Evolutionary conservation across 1,140 invertebrate species (phyloP).

Genomic region (Drosophila azteca): DNA sequence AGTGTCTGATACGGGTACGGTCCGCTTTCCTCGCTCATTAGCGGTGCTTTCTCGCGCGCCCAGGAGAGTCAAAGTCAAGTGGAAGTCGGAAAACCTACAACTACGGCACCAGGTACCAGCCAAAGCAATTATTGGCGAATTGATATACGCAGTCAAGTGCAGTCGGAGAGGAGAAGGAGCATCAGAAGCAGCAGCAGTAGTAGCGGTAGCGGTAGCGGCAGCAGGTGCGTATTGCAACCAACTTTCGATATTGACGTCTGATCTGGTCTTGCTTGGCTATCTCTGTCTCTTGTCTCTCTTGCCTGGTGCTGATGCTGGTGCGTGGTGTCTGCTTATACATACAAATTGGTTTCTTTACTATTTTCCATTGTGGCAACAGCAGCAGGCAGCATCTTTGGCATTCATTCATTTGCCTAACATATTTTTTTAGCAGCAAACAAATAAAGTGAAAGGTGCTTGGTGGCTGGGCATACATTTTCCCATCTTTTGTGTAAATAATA

Average conservation of each 20-base stretch:
- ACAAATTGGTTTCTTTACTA: not conserved
- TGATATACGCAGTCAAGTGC: constrained; percentile 35
- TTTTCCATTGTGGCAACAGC: constrained; percentile 27
- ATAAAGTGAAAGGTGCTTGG: constrained; percentile 68
- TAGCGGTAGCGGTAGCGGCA: too few species aligned
- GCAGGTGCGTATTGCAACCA: constrained; percentile 41
- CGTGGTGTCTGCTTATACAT: constrained; percentile 30
- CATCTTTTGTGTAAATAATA: constrained; percentile 32
- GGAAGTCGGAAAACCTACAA: constrained; percentile 46
- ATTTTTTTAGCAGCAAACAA: constrained; percentile 30
- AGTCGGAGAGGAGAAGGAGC: constrained; percentile 1
- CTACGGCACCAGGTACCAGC: constrained; percentile 21
- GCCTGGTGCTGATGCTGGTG: constrained; percentile 35
- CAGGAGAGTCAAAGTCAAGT: constrained; percentile 50
- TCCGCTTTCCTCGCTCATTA: constrained; percentile 80
- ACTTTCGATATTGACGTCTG: constrained; percentile 36
- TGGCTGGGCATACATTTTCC: constrained; percentile 60
- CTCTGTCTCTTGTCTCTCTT: not conserved
- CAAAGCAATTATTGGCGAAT: constrained; percentile 29
- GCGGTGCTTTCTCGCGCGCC: constrained; percentile 66
- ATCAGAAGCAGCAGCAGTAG: constrained; percentile 11
- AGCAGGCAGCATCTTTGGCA: constrained; percentile 41
- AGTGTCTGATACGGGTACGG: constrained; percentile 39
- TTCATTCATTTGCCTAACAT: constrained; percentile 60
- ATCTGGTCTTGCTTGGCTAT: constrained; percentile 19